Conservation (phyloP, 2,113 vertebrate genomes). For the Hippopotamus amphibius region DNA sequence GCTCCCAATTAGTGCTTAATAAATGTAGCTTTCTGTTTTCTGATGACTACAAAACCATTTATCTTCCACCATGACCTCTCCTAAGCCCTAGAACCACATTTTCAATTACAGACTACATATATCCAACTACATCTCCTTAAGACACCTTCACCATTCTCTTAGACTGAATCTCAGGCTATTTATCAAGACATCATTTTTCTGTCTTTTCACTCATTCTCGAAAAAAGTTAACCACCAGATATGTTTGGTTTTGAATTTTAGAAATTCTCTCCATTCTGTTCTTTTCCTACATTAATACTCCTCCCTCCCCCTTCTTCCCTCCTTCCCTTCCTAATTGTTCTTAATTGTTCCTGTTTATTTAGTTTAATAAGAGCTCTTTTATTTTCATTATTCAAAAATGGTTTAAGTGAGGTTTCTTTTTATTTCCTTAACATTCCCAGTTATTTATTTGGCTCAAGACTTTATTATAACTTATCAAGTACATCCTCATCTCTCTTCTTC, state of each 20-base stretch:
- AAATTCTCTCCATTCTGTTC: background rate
- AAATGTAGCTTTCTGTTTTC: background rate
- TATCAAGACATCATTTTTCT: background rate
- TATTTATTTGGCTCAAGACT: background rate
- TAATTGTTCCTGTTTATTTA: background rate
- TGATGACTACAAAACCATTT: background rate
- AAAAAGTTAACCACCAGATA: background rate
- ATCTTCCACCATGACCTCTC: background rate
- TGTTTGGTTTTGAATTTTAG: background rate
- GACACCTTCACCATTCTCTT: background rate
- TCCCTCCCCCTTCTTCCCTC: background rate
- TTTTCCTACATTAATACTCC: background rate
- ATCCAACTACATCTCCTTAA: background rate
- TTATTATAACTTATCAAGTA: background rate
- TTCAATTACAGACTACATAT: background rate
- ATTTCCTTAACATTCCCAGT: background rate
- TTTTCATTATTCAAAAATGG: conserved; percentile 16
- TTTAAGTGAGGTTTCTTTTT: background rate
- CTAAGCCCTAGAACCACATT: background rate
- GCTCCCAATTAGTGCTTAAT: background rate
- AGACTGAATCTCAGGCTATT: background rate
- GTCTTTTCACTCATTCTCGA: background rate
- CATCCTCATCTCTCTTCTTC: background rate
- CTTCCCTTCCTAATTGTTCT: background rate
- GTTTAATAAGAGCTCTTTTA: background rate